Percentiles rank a stretch among this genome's conserved stretches.
These are phyloP conservation scores for Leptura quadrifasciata DNA, from an alignment of 2,888 invertebrate species.

Conservation along the genomic window DNA sequence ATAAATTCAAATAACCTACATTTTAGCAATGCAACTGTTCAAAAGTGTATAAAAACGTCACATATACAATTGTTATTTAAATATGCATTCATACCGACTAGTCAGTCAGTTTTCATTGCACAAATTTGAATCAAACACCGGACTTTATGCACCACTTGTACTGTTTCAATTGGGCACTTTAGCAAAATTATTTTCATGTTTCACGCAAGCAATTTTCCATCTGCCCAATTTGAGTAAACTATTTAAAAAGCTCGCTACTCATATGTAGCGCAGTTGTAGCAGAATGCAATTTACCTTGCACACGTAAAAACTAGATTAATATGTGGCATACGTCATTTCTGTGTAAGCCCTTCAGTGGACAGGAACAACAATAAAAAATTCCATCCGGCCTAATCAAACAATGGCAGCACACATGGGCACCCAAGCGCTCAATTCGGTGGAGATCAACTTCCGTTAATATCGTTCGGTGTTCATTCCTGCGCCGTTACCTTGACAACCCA, in stretches of 20 bases:
- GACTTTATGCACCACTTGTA: background rate
- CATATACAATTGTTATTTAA: background rate
- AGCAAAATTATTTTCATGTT: conserved; percentile 23
- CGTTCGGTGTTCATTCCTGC: conserved; percentile 59
- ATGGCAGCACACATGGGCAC: conserved; percentile 63
- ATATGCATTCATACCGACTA: background rate
- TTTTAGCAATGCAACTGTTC: background rate
- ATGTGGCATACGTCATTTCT: conserved; percentile 38
- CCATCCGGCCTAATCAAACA: conserved; percentile 63
- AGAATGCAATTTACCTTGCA: conserved; percentile 35
- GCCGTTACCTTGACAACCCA: conserved; percentile 63
- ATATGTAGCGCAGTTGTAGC: conserved; percentile 19
- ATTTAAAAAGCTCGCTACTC: conserved; percentile 17
- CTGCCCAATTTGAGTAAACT: conserved; percentile 33
- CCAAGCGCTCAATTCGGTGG: conserved; percentile 62
- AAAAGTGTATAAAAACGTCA: background rate
- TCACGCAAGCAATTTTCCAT: conserved; percentile 27
- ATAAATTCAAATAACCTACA: background rate
- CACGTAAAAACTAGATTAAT: conserved; percentile 39
- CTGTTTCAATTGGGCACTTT: conserved; percentile 8
- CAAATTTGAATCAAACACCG: background rate
- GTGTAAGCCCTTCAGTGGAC: conserved; percentile 44
- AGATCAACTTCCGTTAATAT: conserved; percentile 63
- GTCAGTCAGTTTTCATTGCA: background rate
- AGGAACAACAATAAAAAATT: conserved; percentile 56